Conservation (phyloP, 92 coral and sea anemone genomes). For the Zoanthus sansibaricus region DNA sequence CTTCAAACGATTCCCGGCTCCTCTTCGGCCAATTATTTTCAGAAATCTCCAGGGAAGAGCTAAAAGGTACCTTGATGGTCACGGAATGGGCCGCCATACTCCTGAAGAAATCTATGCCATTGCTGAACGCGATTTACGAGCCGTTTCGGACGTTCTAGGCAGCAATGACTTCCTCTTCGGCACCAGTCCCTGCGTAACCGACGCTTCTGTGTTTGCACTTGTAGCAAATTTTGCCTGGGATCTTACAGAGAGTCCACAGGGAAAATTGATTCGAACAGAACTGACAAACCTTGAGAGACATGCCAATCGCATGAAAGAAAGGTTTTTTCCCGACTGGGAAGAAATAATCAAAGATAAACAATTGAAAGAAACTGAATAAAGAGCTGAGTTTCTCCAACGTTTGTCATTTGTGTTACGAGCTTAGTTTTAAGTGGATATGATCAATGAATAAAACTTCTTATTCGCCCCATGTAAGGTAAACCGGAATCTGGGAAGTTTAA, state of each 20-base stretch:
- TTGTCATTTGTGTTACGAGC: no score
- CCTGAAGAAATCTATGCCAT: constrained; percentile 82
- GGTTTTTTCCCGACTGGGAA: constrained; percentile 83
- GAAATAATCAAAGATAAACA: constrained; percentile 39
- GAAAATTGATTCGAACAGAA: constrained; percentile 61
- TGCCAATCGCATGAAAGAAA: constrained; percentile 75
- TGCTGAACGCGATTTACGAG: constrained; percentile 82
- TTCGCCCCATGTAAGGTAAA: no score
- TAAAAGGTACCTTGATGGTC: constrained; percentile 65
- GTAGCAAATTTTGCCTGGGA: constrained; percentile 75
- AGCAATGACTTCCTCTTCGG: constrained; percentile 85
- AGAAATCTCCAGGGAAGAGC: constrained; percentile 63
- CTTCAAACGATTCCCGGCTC: constrained; percentile 60
- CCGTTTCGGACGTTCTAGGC: constrained; percentile 80
- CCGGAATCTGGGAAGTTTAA: no score
- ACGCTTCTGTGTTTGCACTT: constrained; percentile 78
- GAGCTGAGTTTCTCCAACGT: neutral
- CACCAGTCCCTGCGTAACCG: constrained; percentile 78
- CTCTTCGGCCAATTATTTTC: constrained; percentile 59
- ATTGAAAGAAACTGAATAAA: neutral
- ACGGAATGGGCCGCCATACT: constrained; percentile 91
- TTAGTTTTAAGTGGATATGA: no score
- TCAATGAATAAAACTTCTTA: no score
- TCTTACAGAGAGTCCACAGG: constrained; percentile 73
- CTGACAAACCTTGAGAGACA: constrained; percentile 76